A percentile compares a stretch with the other conserved stretches of the same genome.
These are phyloP conservation scores for Merops nubicus DNA, from an alignment of 2,113 vertebrate species.

Conservation along the genomic window DNA sequence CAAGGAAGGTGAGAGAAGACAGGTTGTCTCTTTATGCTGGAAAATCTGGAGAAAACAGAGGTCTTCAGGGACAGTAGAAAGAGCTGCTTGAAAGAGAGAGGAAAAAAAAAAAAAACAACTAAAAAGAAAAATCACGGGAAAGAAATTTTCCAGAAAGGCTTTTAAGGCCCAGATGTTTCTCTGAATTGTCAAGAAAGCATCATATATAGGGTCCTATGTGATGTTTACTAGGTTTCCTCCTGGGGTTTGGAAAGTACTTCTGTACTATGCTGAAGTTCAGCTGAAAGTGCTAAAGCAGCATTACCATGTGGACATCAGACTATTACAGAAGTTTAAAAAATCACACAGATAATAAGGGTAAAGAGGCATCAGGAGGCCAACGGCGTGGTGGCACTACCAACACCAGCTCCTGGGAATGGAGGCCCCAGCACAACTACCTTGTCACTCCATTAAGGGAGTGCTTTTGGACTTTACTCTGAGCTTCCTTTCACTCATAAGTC, in stretches of 20 bases:
- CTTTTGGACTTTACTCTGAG: not conserved
- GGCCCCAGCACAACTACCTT: fast-evolving
- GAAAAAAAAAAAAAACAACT: no score
- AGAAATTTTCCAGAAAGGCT: not conserved
- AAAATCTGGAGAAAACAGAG: not conserved
- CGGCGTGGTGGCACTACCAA: not conserved
- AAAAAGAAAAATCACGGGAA: not conserved
- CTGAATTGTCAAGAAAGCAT: not conserved
- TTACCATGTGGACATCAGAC: not conserved
- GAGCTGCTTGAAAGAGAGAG: not conserved
- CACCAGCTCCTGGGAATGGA: not conserved
- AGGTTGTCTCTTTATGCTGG: not conserved
- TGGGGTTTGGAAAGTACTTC: not conserved
- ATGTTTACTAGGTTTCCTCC: not conserved
- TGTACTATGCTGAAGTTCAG: not conserved
- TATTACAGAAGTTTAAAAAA: not conserved
- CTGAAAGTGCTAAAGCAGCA: not conserved
- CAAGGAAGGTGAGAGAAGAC: not conserved
- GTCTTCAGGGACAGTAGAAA: not conserved
- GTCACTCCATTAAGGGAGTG: fast-evolving
- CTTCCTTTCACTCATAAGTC: not conserved
- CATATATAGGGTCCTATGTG: not conserved
- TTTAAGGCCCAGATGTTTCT: not conserved
- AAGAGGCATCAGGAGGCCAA: not conserved
- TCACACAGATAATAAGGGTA: not conserved